These are phyloP conservation scores for Oscheius myriophilus DNA, from an alignment of 2,888 invertebrate genomes.

Conservation along the genomic window DNA sequence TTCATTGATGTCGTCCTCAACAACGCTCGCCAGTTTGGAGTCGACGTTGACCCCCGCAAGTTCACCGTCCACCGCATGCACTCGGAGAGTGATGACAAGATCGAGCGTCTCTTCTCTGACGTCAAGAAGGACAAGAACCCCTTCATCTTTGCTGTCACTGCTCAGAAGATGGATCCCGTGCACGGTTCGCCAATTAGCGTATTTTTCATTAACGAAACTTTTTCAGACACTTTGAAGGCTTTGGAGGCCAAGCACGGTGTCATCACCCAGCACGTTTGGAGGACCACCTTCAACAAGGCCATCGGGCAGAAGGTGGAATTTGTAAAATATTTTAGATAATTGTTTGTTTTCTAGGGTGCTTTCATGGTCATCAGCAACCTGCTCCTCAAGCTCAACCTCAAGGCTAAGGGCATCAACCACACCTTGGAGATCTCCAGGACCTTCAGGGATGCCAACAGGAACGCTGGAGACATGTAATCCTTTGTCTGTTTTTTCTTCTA, in stretches of 20 bases:
- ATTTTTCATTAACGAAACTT: neutral
- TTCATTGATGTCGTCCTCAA: too few relatives aligned
- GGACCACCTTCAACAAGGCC: constrained; percentile 33
- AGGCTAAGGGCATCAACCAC: constrained; percentile 36
- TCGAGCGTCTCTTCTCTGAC: constrained; percentile 3
- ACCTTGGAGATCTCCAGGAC: neutral
- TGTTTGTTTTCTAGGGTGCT: constrained; percentile 8
- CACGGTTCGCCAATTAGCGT: constrained; percentile 21
- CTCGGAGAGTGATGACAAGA: neutral
- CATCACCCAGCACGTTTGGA: constrained; percentile 41
- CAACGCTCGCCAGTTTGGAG: too few relatives aligned
- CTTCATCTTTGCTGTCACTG: constrained; percentile 36
- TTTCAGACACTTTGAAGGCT: constrained; percentile 33
- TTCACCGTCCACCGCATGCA: neutral
- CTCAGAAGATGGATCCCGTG: constrained; percentile 36
- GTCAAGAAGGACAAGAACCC: neutral
- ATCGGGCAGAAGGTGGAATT: constrained; percentile 1
- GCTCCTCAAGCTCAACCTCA: constrained; percentile 35
- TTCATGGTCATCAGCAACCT: constrained; percentile 36
- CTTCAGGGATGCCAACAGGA: neutral
- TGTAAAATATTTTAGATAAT: too few relatives aligned
- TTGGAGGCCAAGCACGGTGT: constrained; percentile 36
- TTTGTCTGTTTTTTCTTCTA: neutral
- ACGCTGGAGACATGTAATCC: neutral
- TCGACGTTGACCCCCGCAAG: neutral